These are phyloP conservation scores for Stenichneumon culpator DNA, from an alignment of 2,888 invertebrate species.

Conservation along the genomic window DNA sequence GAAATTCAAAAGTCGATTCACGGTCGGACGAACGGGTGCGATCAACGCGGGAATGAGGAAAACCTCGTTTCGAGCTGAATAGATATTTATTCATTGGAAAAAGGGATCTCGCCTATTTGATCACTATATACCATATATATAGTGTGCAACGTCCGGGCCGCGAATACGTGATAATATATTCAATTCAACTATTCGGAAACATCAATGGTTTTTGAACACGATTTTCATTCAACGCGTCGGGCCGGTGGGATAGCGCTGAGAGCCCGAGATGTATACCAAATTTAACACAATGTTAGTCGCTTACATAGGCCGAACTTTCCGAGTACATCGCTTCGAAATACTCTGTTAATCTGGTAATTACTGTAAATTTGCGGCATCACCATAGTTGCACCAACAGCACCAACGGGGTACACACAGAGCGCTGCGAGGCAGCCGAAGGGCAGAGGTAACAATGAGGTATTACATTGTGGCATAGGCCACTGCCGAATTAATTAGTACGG, in stretches of 20 bases:
- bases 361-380: constrained; percentile 43
- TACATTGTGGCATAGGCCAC: constrained; percentile 16
- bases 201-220: not conserved
- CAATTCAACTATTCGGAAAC: constrained; percentile 22
- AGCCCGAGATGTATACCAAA: not conserved
- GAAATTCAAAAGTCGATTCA: constrained; percentile 74
- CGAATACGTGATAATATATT: constrained; percentile 23
- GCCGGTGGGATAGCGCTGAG: not conserved
- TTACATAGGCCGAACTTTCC: constrained; percentile 15
- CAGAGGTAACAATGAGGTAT: constrained; percentile 60
- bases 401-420: constrained; percentile 13
- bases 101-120: constrained; percentile 60
- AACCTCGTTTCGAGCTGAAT: constrained; percentile 70
- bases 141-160: not conserved
- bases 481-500: constrained; percentile 54
- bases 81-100: constrained; percentile 71
- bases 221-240: not conserved
- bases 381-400: not conserved
- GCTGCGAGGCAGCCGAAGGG: constrained; percentile 10
- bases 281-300: constrained; percentile 7
- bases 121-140: constrained; percentile 48
- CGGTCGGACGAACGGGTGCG: constrained; percentile 51
- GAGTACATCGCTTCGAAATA: constrained; percentile 19
- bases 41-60: constrained; percentile 53
- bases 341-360: constrained; percentile 45